Evolutionary conservation across 2,888 invertebrate species (phyloP).

Genomic region (Machimus rusticus): DNA sequence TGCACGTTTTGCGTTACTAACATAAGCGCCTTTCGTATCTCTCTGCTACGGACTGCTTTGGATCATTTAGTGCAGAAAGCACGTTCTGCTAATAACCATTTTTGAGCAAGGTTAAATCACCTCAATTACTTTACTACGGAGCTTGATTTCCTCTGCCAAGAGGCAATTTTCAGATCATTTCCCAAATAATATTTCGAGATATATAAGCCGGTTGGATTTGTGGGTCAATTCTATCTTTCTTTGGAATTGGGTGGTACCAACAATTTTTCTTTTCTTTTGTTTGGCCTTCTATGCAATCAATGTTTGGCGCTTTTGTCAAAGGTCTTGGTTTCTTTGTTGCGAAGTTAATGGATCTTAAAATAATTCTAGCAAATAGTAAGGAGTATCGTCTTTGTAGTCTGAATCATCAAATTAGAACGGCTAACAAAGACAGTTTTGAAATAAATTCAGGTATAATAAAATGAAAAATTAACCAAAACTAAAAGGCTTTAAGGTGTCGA

Average conservation of each 20-base stretch:
- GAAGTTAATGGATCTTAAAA: not conserved
- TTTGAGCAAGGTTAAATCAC: conserved; percentile 6
- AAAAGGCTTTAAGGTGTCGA: not conserved
- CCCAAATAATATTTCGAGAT: not conserved
- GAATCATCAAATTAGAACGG: not conserved
- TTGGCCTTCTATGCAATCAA: not conserved
- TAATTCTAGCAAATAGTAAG: not conserved
- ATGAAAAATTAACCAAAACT: not conserved
- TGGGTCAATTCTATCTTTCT: not conserved
- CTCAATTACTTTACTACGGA: not conserved
- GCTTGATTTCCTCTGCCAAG: not conserved
- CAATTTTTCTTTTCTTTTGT: not conserved
- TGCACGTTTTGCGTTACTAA: not conserved
- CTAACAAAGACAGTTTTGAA: not conserved
- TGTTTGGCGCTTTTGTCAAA: not conserved
- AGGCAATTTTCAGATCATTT: not conserved
- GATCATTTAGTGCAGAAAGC: not conserved
- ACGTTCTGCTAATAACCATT: conserved; percentile 5
- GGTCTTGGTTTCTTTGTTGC: not conserved
- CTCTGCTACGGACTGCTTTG: not conserved
- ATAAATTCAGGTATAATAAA: not conserved
- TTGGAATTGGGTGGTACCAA: not conserved
- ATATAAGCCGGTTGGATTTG: not conserved
- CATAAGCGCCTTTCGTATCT: not conserved
- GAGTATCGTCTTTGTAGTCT: not conserved